These are phyloP conservation scores for Nesidiocoris tenuis DNA, from an alignment of 2,888 invertebrate genomes.

Conservation along the genomic window DNA sequence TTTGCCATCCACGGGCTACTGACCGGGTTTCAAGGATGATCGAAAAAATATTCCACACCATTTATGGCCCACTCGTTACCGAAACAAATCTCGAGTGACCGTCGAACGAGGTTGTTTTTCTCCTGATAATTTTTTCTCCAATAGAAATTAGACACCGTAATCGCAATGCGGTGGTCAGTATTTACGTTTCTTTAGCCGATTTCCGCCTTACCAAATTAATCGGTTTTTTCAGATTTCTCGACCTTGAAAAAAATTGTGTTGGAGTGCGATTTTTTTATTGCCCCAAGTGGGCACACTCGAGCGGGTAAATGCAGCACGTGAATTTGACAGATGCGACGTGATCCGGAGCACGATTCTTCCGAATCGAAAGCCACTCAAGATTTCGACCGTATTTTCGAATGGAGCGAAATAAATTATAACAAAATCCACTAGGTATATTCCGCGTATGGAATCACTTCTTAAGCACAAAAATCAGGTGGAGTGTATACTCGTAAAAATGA, in stretches of 20 bases:
- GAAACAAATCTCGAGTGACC: background rate
- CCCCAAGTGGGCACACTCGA: background rate
- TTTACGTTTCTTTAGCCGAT: background rate
- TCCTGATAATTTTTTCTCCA: background rate
- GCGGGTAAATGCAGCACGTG: background rate
- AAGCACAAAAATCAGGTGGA: no score
- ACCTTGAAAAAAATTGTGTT: background rate
- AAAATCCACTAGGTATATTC: no score
- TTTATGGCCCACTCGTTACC: background rate
- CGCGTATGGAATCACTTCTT: no score
- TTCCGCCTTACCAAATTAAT: background rate
- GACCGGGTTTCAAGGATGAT: background rate
- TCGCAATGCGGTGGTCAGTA: background rate
- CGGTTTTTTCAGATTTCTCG: background rate
- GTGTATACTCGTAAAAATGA: no score
- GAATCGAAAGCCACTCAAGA: no score
- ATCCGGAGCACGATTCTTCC: background rate
- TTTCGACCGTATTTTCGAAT: no score
- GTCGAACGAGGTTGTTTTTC: background rate
- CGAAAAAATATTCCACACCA: background rate
- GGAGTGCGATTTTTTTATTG: background rate
- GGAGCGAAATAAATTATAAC: no score
- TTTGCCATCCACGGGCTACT: background rate
- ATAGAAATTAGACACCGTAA: background rate
- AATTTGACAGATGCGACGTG: background rate